Evolutionary conservation across 2,797 vertebrate genomes (phyloP).

Genomic region (Aphelocoma californica): DNA sequence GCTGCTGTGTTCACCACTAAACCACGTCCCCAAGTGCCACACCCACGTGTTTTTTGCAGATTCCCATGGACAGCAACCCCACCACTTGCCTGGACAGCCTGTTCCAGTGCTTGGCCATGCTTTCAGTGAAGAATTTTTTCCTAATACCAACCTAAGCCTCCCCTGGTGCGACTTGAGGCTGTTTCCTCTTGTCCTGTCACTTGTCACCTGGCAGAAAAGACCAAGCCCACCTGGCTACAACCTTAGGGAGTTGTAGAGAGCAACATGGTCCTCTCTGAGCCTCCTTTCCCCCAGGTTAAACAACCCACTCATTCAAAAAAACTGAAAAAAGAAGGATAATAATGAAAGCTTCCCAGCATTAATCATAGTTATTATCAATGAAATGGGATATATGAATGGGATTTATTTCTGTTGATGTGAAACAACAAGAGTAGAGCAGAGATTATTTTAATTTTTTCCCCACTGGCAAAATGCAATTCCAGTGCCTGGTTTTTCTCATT

Average conservation of each 20-base stretch:
- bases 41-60: accelerated
- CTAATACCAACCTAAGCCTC: neutral
- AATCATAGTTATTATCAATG: neutral
- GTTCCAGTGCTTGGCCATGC: neutral
- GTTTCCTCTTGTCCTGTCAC: neutral
- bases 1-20: neutral
- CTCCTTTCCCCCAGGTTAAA: neutral
- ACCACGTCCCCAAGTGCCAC: neutral
- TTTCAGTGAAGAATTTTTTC: neutral
- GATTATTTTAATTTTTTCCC: neutral
- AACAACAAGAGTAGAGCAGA: neutral
- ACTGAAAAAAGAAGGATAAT: neutral
- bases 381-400: neutral
- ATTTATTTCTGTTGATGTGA: neutral
- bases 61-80: neutral
- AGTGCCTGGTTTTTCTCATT: neutral
- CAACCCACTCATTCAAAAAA: neutral
- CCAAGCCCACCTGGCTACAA: neutral
- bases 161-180: too few species aligned
- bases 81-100: neutral
- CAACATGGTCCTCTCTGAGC: neutral
- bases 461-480: neutral
- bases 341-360: neutral
- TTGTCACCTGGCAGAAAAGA: neutral
- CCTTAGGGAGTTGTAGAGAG: neutral